These are phyloP conservation scores for Nothobranchius kuhntae DNA, from an alignment of 2,113 vertebrate species.

Conservation along the genomic window DNA sequence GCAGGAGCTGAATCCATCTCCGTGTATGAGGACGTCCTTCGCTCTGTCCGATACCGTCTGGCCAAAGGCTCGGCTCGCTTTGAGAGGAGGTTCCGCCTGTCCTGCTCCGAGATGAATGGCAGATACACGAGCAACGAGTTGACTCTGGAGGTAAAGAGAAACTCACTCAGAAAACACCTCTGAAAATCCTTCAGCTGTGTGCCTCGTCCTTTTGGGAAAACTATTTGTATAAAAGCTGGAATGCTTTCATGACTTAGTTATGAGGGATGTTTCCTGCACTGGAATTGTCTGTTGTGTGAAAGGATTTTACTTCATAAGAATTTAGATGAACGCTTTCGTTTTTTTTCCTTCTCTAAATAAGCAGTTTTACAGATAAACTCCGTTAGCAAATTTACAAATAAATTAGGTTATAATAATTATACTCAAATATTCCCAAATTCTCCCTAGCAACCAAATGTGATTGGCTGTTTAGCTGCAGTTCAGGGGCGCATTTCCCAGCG, in stretches of 20 bases:
- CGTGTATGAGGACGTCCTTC: constrained; percentile 92
- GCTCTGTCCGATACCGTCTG: constrained; percentile 88
- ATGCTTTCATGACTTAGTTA: background rate
- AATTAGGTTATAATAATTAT: too few relatives aligned
- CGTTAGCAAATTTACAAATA: too few relatives aligned
- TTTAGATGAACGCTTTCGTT: too few relatives aligned
- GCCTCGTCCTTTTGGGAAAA: background rate
- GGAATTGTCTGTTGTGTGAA: too few relatives aligned
- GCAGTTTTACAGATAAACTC: too few relatives aligned
- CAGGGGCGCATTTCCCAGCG: too few relatives aligned
- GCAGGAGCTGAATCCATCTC: constrained; percentile 96
- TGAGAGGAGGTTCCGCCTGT: constrained; percentile 92
- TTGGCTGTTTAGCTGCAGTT: too few relatives aligned
- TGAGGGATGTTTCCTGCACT: background rate
- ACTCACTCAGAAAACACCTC: constrained; percentile 4
- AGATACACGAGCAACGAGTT: constrained; percentile 97
- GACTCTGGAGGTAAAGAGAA: constrained; percentile 87
- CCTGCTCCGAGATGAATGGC: constrained; percentile 97
- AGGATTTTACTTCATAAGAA: too few relatives aligned
- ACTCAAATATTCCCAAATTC: too few relatives aligned
- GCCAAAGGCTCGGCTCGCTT: constrained; percentile 88
- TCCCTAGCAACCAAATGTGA: too few relatives aligned
- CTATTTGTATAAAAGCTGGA: constrained; percentile 1
- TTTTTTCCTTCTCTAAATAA: too few relatives aligned
- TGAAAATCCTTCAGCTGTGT: background rate